A percentile compares a stretch with the other conserved stretches of the same genome.
These are phyloP conservation scores for Sclerurus mexicanus DNA, from an alignment of 2,113 vertebrate genomes.

Conservation along the genomic window DNA sequence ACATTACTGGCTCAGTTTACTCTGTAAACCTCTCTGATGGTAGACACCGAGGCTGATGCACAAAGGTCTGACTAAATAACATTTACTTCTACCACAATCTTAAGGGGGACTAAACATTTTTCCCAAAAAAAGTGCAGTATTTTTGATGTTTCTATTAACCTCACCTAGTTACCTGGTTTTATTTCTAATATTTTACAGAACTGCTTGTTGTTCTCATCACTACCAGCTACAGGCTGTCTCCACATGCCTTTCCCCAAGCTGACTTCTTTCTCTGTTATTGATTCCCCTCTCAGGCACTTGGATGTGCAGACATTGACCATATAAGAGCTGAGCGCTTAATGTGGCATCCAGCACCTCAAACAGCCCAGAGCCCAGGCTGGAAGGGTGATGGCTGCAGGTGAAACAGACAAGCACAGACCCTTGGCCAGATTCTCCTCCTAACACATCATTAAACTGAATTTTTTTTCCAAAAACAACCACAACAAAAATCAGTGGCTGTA, in stretches of 20 bases:
- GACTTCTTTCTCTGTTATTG: neutral
- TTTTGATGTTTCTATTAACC: neutral
- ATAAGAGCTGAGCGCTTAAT: neutral
- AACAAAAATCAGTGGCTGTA: neutral
- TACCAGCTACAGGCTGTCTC: neutral
- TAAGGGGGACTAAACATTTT: neutral
- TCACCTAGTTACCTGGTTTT: neutral
- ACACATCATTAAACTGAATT: neutral
- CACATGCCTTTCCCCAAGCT: neutral
- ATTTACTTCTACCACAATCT: neutral
- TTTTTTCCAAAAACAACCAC: neutral
- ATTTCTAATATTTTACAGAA: neutral
- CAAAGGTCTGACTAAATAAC: neutral
- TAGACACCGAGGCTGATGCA: neutral
- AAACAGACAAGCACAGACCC: neutral
- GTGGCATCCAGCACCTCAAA: neutral
- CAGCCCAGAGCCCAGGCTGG: neutral
- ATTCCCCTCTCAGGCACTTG: neutral
- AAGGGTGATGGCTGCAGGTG: neutral
- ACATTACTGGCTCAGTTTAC: neutral
- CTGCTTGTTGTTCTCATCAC: neutral
- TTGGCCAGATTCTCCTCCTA: neutral
- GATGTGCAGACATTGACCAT: neutral
- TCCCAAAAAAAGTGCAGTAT: neutral
- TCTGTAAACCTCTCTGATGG: neutral